Evolutionary conservation across 53 echinoderm and acorn worm species (phyloP), one percentile per base, ranked within the genome.

Genomic region (Hippasteria phrygiana): DNA sequence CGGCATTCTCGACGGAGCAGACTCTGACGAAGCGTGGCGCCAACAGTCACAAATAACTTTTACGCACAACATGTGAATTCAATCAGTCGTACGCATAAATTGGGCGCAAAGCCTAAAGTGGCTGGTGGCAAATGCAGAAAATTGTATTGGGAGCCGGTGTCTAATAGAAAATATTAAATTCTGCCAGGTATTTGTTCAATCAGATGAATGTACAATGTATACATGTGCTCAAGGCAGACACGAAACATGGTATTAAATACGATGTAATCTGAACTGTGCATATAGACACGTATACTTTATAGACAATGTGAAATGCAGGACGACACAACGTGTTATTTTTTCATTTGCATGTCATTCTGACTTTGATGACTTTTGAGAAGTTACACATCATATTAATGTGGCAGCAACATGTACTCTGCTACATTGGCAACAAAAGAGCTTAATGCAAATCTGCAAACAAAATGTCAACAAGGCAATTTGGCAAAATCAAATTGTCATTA

Each of bases 21-120:
- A 54, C 54, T 54, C 54, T 4, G 54, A 54, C 54, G 26, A 59
- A 59, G 59, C 59, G 8, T 26, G 59, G 59, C 27, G 26, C 26
- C 59, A 59, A 33, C 38, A 26, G 36, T 67, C 36, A 18, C 43
- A 42, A 71, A 71, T 39, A 71, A 71, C 20, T 71, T 6, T 24
- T 54, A 70, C 43, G n/a, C 40, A 1, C 73, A n/a, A 43, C 73
- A 73, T 42, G 73, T 20, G 41, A 73, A 73, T 73, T 43, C 73
- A 73, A 73, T 73, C 73, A 67, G 37, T 67, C 13, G 14, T 14
- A 31, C 34, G 37, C 36, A 20, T 36, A 67, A 67, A 67, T 1
- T 67, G 33, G 36, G n/a, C 34, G 69, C 36, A 33, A 67, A 14
- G 69, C 13, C 34, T 35, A 67, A 67, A 34, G 32, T 67, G 69